These are phyloP conservation scores for Hormaphis cornu DNA, from an alignment of 1,140 invertebrate genomes.

Conservation along the genomic window DNA sequence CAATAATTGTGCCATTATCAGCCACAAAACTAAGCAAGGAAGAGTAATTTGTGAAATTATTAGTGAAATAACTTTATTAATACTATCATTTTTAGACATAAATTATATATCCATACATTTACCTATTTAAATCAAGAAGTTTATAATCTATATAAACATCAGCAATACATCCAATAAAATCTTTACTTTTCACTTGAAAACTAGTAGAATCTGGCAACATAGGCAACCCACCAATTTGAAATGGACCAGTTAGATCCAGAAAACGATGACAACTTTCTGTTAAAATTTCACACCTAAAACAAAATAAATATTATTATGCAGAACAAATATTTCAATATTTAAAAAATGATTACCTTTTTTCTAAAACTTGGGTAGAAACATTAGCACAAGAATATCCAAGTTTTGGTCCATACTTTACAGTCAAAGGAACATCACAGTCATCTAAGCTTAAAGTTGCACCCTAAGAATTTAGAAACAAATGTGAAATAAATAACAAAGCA, in stretches of 20 bases:
- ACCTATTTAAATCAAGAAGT: conserved; percentile 79
- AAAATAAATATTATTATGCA: neutral
- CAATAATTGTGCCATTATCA: conserved; percentile 76
- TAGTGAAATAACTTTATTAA: neutral
- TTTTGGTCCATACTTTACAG: conserved; percentile 61
- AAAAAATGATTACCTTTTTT: conserved; percentile 41
- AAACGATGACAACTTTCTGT: conserved; percentile 92
- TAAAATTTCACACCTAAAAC: conserved; percentile 60
- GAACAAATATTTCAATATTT: neutral
- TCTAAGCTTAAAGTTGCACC: conserved; percentile 79
- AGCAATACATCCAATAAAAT: conserved; percentile 85
- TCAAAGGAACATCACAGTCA: conserved; percentile 78
- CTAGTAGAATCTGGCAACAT: conserved; percentile 57
- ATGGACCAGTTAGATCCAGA: conserved; percentile 86
- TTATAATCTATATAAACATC: conserved; percentile 81
- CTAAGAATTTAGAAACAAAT: conserved; percentile 45
- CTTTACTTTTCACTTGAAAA: conserved; percentile 72
- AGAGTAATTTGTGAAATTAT: conserved; percentile 22
- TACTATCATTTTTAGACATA: neutral
- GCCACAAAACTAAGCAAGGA: conserved; percentile 61
- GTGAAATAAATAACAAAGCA: neutral
- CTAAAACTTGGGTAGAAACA: conserved; percentile 58
- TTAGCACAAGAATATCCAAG: conserved; percentile 77
- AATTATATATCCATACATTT: conserved; percentile 33
- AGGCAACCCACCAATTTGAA: conserved; percentile 89